Evolutionary conservation across 2,888 invertebrate genomes (phyloP).

Genomic region (Torymus auratus): DNA sequence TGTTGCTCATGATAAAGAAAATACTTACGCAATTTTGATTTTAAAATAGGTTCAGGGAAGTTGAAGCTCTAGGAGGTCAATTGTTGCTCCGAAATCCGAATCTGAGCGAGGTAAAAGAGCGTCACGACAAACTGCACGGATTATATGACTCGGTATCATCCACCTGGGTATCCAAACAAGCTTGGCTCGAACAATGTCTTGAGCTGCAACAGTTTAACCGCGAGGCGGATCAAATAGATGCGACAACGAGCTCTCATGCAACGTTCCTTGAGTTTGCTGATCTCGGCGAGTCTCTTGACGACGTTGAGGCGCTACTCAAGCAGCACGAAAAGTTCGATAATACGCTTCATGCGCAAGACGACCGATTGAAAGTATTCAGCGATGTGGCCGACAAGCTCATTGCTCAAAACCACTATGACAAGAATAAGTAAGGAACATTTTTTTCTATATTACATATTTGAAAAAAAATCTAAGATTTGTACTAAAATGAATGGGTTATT

Average conservation of each 20-base stretch:
- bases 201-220: slow-evolving; percentile 95
- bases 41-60: slow-evolving; percentile 84
- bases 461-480: neutral
- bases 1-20: too few relatives aligned
- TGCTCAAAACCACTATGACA: slow-evolving; percentile 87
- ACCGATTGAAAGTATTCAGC: slow-evolving; percentile 88
- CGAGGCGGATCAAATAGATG: slow-evolving; percentile 98
- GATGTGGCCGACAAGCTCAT: slow-evolving; percentile 90
- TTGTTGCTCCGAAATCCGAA: slow-evolving; percentile 86
- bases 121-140: slow-evolving; percentile 84
- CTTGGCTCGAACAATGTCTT: slow-evolving; percentile 90
- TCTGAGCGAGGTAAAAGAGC: slow-evolving; percentile 86
- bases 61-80: slow-evolving; percentile 88
- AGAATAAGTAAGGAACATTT: slow-evolving; percentile 81
- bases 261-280: slow-evolving; percentile 93
- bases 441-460: neutral
- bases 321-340: slow-evolving; percentile 96
- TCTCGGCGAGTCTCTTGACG: slow-evolving; percentile 91
- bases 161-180: slow-evolving; percentile 90
- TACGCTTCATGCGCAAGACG: slow-evolving; percentile 94
- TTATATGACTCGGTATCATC: slow-evolving; percentile 86
- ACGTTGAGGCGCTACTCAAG: slow-evolving; percentile 94
- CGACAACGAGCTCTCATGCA: slow-evolving; percentile 94
- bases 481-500: neutral
- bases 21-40: slow-evolving; percentile 3